Conservation (phyloP, 1,140 invertebrate genomes). For the Drosophila kikkawai region DNA sequence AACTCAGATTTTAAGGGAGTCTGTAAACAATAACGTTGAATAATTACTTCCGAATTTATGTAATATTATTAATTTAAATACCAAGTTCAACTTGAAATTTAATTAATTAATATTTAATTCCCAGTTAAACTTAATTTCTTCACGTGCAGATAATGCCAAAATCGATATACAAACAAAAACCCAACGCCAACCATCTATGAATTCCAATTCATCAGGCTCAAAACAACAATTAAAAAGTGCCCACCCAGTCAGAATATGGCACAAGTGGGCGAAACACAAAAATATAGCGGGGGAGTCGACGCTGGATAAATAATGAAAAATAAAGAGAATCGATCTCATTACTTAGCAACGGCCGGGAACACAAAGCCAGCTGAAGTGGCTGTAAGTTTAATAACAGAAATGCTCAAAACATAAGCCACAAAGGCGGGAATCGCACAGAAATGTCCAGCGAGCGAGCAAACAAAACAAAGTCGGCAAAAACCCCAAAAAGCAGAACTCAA, state of each 20-base stretch:
- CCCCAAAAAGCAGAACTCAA: constrained; percentile 78
- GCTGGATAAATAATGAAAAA: constrained; percentile 27
- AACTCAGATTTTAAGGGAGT: neutral
- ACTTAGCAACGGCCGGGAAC: constrained; percentile 69
- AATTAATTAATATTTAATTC: neutral
- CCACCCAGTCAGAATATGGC: constrained; percentile 44
- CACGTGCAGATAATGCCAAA: constrained; percentile 1
- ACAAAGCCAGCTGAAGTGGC: constrained; percentile 53
- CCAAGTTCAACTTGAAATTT: neutral
- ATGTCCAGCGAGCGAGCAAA: constrained; percentile 51
- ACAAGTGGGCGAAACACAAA: constrained; percentile 45
- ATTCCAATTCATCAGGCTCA: constrained; percentile 48
- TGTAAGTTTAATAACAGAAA: constrained; percentile 75
- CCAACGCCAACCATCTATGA: constrained; percentile 45
- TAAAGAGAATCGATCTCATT: constrained; percentile 74
- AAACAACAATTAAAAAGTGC: constrained; percentile 45
- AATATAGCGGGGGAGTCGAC: constrained; percentile 1
- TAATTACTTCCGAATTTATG: too few relatives aligned
- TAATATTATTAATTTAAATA: too few relatives aligned
- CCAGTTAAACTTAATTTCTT: neutral
- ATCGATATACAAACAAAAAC: constrained; percentile 30
- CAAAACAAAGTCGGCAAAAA: constrained; percentile 63
- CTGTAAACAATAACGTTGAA: neutral
- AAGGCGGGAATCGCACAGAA: constrained; percentile 60
- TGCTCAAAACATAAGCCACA: constrained; percentile 71